Conservation (phyloP, 1,140 invertebrate genomes). For the Solen grandis region DNA sequence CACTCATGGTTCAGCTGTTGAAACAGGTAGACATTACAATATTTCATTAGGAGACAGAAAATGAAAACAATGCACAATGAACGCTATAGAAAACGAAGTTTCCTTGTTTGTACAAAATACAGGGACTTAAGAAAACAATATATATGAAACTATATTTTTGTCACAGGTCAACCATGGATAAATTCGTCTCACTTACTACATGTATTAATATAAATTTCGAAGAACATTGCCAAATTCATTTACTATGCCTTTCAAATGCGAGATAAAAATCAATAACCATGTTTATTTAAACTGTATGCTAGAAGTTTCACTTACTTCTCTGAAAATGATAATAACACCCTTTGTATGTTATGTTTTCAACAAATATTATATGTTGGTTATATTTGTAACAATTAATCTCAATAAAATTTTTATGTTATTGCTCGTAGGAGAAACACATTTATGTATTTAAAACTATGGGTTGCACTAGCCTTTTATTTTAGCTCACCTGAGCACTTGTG, state of each 20-base stretch:
- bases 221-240: not conserved
- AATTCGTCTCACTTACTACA: not conserved
- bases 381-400: too few species aligned
- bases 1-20: conserved; percentile 5
- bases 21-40: conserved; percentile 25
- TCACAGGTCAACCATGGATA: not conserved
- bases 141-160: conserved; percentile 30
- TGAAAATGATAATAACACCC: too few species aligned
- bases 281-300: too few species aligned
- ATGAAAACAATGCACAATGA: conserved; percentile 8
- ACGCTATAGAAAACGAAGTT: conserved; percentile 15
- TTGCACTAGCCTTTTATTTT: too few species aligned
- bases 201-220: not conserved
- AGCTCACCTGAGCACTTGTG: too few species aligned
- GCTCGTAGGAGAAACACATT: too few species aligned
- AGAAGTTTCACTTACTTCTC: too few species aligned
- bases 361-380: too few species aligned
- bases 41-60: conserved; percentile 20
- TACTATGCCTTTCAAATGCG: not conserved
- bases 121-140: conserved; percentile 1
- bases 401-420: too few species aligned
- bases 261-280: too few species aligned
- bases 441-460: too few species aligned
- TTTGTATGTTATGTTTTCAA: too few species aligned
- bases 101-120: conserved; percentile 20